These are phyloP conservation scores for Tetropium fuscum DNA, from an alignment of 2,888 invertebrate species.

Conservation along the genomic window DNA sequence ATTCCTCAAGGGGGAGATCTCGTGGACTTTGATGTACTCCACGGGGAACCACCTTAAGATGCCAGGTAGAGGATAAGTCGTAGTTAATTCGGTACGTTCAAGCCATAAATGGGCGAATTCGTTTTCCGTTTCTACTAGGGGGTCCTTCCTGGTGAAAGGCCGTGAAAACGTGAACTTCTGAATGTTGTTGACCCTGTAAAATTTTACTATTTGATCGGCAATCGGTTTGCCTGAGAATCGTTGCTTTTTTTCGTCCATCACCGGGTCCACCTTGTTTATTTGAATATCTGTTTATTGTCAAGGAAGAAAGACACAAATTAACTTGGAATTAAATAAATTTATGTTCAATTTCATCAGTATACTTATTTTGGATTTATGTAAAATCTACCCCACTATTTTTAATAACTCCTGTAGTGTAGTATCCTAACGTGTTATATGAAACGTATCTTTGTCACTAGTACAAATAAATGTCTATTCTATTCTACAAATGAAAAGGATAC, in stretches of 20 bases:
- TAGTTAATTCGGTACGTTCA: conserved; percentile 86
- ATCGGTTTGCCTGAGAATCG: conserved; percentile 83
- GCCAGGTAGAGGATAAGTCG: conserved; percentile 83
- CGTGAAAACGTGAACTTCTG: conserved; percentile 90
- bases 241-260: conserved; percentile 83
- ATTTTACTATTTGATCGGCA: conserved; percentile 81
- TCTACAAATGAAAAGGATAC: conserved; percentile 83
- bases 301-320: too few species aligned
- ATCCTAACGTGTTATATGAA: too few species aligned
- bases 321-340: too few species aligned
- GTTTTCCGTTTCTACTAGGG: conserved; percentile 72
- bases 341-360: too few species aligned
- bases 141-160: conserved; percentile 77
- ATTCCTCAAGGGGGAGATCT: conserved; percentile 84
- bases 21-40: conserved; percentile 71
- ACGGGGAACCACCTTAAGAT: conserved; percentile 94
- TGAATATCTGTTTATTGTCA: conserved; percentile 73
- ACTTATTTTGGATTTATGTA: too few species aligned
- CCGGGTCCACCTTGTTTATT: conserved; percentile 92
- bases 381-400: too few species aligned
- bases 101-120: conserved; percentile 93
- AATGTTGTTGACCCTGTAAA: conserved; percentile 90
- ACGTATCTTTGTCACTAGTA: too few species aligned
- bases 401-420: too few species aligned
- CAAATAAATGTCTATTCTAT: too few species aligned